Conservation (phyloP, 2,113 vertebrate genomes). For the Turdus rufiventris region DNA sequence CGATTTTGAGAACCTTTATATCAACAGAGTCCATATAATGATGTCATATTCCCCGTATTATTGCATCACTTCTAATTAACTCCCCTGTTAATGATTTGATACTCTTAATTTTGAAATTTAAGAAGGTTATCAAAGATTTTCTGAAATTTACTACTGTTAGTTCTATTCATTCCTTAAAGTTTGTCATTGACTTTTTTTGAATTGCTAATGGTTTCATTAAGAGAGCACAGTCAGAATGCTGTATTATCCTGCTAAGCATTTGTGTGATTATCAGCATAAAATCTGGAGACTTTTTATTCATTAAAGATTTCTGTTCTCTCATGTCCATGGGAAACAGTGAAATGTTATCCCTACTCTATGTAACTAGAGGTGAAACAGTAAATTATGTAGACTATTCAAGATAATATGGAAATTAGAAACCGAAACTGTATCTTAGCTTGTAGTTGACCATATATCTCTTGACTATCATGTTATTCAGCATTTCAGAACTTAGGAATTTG, state of each 20-base stretch:
- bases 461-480: background rate
- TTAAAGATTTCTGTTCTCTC: background rate
- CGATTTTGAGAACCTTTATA: background rate
- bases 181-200: constrained; percentile 6
- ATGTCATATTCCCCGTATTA: background rate
- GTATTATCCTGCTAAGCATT: background rate
- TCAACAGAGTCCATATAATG: background rate
- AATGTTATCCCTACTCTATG: background rate
- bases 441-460: background rate
- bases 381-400: background rate
- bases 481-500: background rate
- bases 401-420: background rate
- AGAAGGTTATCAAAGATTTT: constrained; percentile 25
- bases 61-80: constrained; percentile 4
- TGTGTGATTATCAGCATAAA: background rate
- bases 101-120: background rate
- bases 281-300: background rate
- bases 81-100: background rate
- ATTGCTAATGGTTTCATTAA: constrained; percentile 33
- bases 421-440: background rate
- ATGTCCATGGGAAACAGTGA: background rate
- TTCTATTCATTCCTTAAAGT: constrained; percentile 27
- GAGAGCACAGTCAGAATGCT: background rate
- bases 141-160: constrained; percentile 6
- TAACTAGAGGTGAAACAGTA: background rate